Conservation (phyloP, 2,888 invertebrate genomes). For the Chironomus riparius region DNA sequence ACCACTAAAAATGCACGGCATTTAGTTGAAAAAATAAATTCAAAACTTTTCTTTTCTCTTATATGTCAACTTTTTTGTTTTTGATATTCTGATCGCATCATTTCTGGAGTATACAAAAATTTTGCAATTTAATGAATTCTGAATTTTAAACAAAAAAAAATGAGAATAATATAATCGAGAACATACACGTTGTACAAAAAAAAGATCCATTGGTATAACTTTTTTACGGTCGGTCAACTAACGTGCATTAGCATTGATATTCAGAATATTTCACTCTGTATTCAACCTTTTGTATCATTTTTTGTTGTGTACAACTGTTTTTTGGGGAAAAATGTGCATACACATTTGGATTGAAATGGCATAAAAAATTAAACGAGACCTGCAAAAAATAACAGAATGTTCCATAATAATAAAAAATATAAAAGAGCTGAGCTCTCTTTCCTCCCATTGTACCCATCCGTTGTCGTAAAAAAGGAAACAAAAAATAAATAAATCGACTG, state of each 20-base stretch:
- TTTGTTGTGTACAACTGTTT: neutral
- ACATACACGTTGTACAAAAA: neutral
- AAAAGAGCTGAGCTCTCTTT: neutral
- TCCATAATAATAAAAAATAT: neutral
- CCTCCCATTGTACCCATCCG: neutral
- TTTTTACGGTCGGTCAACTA: slow-evolving; percentile 8
- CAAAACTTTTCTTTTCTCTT: neutral
- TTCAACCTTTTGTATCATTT: neutral
- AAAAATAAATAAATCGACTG: neutral
- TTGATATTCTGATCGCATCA: neutral
- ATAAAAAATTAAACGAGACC: neutral
- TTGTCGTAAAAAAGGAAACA: neutral
- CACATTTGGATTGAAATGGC: neutral
- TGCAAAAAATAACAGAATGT: neutral
- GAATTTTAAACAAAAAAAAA: neutral
- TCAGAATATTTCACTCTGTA: slow-evolving; percentile 14
- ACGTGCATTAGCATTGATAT: slow-evolving; percentile 24
- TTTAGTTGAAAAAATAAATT: neutral
- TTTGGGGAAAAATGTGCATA: neutral
- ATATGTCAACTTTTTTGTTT: neutral
- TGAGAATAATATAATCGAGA: neutral
- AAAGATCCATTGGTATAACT: neutral
- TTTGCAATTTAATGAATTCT: neutral
- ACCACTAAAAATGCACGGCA: neutral
- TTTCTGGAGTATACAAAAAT: neutral